phyloP scores from a whole-genome alignment of 2,797 vertebrate genomes.

The Betta splendens region DNA sequence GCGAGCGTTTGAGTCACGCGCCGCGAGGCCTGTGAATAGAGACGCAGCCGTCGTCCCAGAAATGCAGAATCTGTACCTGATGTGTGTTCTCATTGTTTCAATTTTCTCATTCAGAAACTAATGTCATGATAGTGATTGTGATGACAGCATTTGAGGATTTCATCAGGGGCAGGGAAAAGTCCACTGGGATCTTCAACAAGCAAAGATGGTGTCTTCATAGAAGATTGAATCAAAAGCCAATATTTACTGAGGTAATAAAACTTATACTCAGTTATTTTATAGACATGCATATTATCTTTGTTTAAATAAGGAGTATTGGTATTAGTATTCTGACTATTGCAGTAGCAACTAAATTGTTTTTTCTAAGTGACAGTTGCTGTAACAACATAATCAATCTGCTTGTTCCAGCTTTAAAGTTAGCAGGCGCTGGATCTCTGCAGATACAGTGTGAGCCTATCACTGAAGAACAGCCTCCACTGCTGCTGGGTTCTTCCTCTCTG shows the following conservation, averaged over 20 bases:
- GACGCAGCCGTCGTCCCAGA: not conserved
- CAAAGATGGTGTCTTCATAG: not conserved
- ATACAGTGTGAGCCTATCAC: conserved; percentile 31
- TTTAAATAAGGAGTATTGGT: too few species aligned
- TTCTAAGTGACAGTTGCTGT: too few species aligned
- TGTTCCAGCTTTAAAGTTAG: not conserved
- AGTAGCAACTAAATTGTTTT: too few species aligned
- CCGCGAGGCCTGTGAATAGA: conserved; percentile 29
- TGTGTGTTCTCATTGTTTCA: too few species aligned
- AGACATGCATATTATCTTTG: not conserved
- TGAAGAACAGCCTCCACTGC: conserved; percentile 20
- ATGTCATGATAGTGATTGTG: too few species aligned
- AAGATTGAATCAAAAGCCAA: not conserved
- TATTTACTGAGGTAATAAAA: not conserved
- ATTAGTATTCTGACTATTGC: too few species aligned
- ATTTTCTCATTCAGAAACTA: too few species aligned
- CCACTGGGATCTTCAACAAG: not conserved
- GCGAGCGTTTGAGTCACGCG: conserved; percentile 39
- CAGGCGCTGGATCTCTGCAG: not conserved
- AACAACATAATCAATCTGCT: not conserved
- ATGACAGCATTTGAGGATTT: too few species aligned
- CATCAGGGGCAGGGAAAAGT: not conserved
- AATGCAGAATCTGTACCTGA: not conserved
- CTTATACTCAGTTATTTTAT: too few species aligned
- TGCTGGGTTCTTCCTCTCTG: conserved; percentile 31